Percentiles rank a stretch among this genome's conserved stretches.
phyloP scores from a whole-genome alignment of 1,140 invertebrate species.

The Colletes latitarsis region DNA sequence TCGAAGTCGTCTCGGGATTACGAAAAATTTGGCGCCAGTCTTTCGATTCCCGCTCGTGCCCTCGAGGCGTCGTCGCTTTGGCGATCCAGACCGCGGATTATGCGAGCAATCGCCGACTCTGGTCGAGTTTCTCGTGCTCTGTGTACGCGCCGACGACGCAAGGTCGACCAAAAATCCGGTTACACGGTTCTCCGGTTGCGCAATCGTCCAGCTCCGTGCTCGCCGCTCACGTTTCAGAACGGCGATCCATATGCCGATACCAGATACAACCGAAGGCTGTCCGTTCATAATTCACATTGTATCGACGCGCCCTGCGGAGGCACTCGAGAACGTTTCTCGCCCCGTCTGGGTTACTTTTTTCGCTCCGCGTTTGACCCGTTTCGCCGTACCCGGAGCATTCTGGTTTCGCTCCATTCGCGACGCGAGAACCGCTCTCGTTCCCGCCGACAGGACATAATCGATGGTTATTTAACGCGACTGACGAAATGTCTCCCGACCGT shows the following conservation, averaged over 20 bases:
- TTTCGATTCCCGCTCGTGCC: neutral
- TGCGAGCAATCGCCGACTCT: neutral
- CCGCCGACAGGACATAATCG: too few species aligned
- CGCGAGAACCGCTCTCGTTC: too few species aligned
- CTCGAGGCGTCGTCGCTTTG: neutral
- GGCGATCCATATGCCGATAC: neutral
- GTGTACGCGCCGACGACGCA: slow-evolving; percentile 40
- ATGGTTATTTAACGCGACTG: too few species aligned
- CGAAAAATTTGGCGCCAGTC: slow-evolving; percentile 23
- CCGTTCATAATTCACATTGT: slow-evolving; percentile 14
- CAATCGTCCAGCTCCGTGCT: slow-evolving; percentile 41
- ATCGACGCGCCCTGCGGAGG: neutral
- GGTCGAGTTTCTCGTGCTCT: slow-evolving; percentile 3
- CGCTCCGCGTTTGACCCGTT: neutral
- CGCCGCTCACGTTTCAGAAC: slow-evolving; percentile 47
- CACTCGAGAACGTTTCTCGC: neutral
- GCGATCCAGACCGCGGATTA: neutral
- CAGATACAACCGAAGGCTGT: neutral
- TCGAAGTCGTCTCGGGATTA: neutral
- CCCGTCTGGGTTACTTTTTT: neutral
- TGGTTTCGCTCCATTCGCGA: too few species aligned
- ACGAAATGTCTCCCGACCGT: too few species aligned
- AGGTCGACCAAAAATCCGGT: slow-evolving; percentile 74
- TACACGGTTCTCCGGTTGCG: slow-evolving; percentile 58
- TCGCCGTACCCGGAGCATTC: too few species aligned